Conservation (phyloP, 53 echinoderm and acorn worm genomes). For the Hippasteria phrygiana region DNA sequence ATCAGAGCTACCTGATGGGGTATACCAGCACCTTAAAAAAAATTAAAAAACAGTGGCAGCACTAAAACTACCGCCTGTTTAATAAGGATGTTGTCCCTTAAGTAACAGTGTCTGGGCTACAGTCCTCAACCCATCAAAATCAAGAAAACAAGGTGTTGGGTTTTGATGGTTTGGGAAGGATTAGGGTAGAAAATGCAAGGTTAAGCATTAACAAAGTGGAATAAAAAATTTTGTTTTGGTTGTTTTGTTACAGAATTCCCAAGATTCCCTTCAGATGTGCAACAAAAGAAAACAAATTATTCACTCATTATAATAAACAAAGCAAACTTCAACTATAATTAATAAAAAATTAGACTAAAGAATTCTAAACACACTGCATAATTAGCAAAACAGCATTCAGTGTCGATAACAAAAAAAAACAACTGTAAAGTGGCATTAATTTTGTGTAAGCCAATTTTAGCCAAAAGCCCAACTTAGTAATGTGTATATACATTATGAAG, state of each 20-base stretch:
- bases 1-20: too few species aligned
- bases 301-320: constrained; percentile 29
- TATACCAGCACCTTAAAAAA: too few species aligned
- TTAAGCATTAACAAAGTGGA: too few species aligned
- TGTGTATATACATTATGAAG: not conserved
- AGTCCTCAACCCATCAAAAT: too few species aligned
- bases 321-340: constrained; percentile 14
- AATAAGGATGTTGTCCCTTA: too few species aligned
- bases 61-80: too few species aligned
- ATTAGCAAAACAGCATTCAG: constrained; percentile 13
- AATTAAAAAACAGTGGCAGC: too few species aligned
- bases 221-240: not conserved
- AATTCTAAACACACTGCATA: not conserved
- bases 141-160: too few species aligned
- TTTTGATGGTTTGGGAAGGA: too few species aligned
- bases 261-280: constrained; percentile 5
- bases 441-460: not conserved
- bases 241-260: constrained; percentile 27
- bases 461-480: constrained; percentile 10
- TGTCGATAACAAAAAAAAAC: not conserved
- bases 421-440: not conserved
- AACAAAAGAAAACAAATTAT: constrained; percentile 52
- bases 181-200: too few species aligned
- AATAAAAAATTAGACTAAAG: not conserved
- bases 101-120: too few species aligned